Conservation (phyloP, 2,113 vertebrate genomes). For the Mustelus asterias region DNA sequence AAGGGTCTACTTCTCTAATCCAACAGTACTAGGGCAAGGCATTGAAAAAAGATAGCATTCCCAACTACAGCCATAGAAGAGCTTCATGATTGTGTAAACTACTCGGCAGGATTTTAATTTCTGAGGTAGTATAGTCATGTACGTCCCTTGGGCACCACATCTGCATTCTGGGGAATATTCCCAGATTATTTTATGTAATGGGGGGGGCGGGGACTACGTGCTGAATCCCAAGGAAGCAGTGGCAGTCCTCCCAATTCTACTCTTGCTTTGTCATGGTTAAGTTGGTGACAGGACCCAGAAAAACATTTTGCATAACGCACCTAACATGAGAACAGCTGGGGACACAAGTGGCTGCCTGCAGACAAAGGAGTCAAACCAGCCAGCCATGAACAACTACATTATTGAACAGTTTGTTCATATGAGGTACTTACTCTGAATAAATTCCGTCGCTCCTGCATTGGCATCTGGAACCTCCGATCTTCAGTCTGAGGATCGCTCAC, state of each 20-base stretch:
- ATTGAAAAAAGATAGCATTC: not conserved
- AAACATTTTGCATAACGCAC: not conserved
- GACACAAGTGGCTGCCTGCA: not conserved
- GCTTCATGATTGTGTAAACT: not conserved
- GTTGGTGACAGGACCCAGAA: not conserved
- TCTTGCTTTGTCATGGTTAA: not conserved
- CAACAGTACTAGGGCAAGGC: not conserved
- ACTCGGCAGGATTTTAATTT: not conserved
- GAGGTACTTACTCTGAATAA: constrained; percentile 59
- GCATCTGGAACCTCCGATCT: constrained; percentile 54
- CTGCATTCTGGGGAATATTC: not conserved
- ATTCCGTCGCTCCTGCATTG: constrained; percentile 56
- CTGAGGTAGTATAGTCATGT: not conserved
- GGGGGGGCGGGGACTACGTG: not conserved
- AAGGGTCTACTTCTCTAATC: not conserved
- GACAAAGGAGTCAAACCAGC: not conserved
- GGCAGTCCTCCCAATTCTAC: not conserved
- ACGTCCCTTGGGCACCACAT: not conserved
- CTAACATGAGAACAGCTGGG: not conserved
- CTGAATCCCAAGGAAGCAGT: not conserved
- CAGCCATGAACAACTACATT: not conserved
- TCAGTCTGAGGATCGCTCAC: constrained; percentile 62
- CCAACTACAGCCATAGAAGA: not conserved
- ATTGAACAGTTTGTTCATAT: not conserved
- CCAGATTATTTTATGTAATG: not conserved